phyloP scores from a whole-genome alignment of 2,888 invertebrate species.

The Melieria omissa region DNA sequence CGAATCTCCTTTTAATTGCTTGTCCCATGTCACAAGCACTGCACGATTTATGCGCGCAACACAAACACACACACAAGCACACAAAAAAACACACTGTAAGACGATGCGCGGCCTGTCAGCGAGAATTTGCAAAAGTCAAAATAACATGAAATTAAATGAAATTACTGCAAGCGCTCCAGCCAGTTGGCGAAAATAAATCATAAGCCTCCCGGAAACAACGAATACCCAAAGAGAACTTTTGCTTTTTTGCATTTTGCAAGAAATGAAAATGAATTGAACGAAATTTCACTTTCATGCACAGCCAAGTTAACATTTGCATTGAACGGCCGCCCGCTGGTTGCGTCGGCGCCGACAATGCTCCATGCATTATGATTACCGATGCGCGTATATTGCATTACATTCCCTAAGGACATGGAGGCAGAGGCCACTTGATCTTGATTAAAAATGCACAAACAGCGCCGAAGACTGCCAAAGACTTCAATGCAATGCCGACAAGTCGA shows the following conservation, averaged over 20 bases:
- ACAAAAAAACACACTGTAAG: background rate
- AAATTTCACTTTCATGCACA: conserved; percentile 21
- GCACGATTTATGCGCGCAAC: background rate
- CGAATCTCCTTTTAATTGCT: no score
- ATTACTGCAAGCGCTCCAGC: background rate
- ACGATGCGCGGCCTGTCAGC: conserved; percentile 2
- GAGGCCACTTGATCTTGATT: conserved; percentile 34
- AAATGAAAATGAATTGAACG: background rate
- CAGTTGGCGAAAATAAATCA: background rate
- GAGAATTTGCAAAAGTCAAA: conserved; percentile 8
- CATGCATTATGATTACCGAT: no score
- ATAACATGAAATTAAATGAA: background rate
- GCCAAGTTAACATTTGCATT: conserved; percentile 11
- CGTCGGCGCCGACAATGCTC: background rate
- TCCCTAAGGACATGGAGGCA: conserved; percentile 34
- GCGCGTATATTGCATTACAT: background rate
- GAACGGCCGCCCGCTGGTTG: conserved; percentile 14
- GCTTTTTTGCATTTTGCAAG: background rate
- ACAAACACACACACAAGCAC: background rate
- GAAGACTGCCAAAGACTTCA: conserved; percentile 14
- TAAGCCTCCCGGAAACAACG: background rate
- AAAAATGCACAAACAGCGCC: conserved; percentile 20
- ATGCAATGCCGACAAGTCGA: conserved; percentile 14
- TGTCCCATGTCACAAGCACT: no score
- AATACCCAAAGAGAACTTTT: conserved; percentile 3